These are phyloP conservation scores for Tetragnatha montana DNA, from an alignment of 2,888 invertebrate genomes.

Conservation along the genomic window DNA sequence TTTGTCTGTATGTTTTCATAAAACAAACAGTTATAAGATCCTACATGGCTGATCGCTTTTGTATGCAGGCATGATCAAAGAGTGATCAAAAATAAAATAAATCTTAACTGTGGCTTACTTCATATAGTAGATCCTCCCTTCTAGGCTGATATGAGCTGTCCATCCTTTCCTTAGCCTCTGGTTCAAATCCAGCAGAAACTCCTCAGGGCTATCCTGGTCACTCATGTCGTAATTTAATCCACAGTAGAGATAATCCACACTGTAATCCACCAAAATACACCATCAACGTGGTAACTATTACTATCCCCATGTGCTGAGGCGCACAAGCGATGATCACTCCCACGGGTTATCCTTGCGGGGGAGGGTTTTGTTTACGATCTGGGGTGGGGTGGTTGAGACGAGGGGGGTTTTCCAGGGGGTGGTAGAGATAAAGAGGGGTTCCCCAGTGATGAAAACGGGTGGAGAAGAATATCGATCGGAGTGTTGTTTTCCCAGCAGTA, in stretches of 20 bases:
- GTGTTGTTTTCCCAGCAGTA: not conserved
- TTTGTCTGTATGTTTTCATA: no score
- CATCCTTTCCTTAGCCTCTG: slow-evolving; percentile 82
- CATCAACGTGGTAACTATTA: not conserved
- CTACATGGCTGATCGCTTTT: no score
- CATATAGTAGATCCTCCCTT: slow-evolving; percentile 91
- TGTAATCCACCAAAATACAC: not conserved
- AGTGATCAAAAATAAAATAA: not conserved
- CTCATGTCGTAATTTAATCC: not conserved
- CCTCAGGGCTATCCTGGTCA: slow-evolving; percentile 13
- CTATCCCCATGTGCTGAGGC: not conserved
- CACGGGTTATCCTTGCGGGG: no score
- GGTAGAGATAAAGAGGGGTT: no score
- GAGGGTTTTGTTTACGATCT: no score
- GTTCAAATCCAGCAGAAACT: slow-evolving; percentile 59
- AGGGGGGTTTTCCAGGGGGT: no score
- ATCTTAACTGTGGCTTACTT: slow-evolving; percentile 82
- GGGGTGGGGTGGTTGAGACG: no score
- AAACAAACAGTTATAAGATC: no score
- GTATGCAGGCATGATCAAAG: no score
- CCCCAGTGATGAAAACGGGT: no score
- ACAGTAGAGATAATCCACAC: not conserved
- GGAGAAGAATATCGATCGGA: no score
- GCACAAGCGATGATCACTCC: no score
- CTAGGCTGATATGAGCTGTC: slow-evolving; percentile 86